These are phyloP conservation scores for Hemibagrus wyckioides DNA, from an alignment of 2,113 vertebrate species.

Conservation along the genomic window DNA sequence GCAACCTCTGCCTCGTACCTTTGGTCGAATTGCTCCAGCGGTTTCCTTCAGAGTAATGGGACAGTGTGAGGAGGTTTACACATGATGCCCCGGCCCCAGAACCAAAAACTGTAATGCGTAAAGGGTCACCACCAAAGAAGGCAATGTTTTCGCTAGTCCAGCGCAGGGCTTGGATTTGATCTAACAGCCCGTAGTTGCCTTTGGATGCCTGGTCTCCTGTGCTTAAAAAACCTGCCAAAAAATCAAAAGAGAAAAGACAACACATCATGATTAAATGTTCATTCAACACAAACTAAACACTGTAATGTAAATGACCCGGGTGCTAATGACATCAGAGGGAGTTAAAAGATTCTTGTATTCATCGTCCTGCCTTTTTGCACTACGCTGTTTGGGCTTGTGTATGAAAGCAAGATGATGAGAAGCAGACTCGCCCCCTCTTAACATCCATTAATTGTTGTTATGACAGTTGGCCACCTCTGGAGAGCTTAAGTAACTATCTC, in stretches of 20 bases:
- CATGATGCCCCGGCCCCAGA: conserved; percentile 97
- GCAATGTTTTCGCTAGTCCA: conserved; percentile 99
- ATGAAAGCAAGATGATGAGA: neutral
- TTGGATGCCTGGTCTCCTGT: conserved; percentile 98
- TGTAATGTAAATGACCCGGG: neutral
- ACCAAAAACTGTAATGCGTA: conserved; percentile 98
- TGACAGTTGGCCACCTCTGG: conserved; percentile 33
- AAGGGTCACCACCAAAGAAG: conserved; percentile 95
- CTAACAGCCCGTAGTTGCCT: conserved; percentile 96
- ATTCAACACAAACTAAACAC: neutral
- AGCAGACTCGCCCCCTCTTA: conserved; percentile 4
- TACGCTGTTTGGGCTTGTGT: neutral
- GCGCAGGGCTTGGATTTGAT: conserved; percentile 95
- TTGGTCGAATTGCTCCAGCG: conserved; percentile 99
- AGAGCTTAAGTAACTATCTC: conserved; percentile 44
- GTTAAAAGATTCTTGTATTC: conserved; percentile 1
- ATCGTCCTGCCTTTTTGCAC: conserved; percentile 10
- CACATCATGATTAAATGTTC: neutral
- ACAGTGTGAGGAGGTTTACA: conserved; percentile 98
- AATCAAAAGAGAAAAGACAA: conserved; percentile 3
- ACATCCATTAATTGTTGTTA: conserved; percentile 42
- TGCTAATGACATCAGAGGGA: conserved; percentile 9
- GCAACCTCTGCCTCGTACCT: conserved; percentile 89
- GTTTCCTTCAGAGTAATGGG: conserved; percentile 99
- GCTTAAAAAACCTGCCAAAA: conserved; percentile 89